A percentile compares a stretch with the other conserved stretches of the same genome.
phyloP scores from a whole-genome alignment of 2,113 vertebrate species.

The Percopsis transmontana region DNA sequence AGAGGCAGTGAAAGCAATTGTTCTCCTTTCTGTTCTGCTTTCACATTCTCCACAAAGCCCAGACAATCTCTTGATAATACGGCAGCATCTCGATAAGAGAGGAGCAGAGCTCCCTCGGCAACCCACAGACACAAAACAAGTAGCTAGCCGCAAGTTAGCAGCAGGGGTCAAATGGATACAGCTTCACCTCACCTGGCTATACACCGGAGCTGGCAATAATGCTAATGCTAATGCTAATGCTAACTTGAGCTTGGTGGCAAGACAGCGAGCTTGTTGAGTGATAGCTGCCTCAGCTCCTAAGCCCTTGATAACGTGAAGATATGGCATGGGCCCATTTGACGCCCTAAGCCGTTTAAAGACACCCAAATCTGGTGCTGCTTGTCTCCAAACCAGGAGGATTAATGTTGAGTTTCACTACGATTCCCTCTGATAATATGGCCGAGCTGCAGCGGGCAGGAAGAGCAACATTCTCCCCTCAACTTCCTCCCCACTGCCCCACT shows the following conservation, averaged over 20 bases:
- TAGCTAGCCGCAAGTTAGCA: conserved; percentile 13
- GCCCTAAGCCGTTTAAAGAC: conserved; percentile 66
- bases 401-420: conserved; percentile 61
- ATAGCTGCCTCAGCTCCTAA: conserved; percentile 61
- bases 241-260: conserved; percentile 37
- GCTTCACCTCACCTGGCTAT: conserved; percentile 36
- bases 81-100: conserved; percentile 49
- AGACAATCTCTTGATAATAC: conserved; percentile 59
- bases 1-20: conserved; percentile 44
- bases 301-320: conserved; percentile 58
- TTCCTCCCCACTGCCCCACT: conserved; percentile 6
- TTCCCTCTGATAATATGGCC: conserved; percentile 61
- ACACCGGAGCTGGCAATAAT: conserved; percentile 39
- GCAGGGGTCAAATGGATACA: conserved; percentile 33
- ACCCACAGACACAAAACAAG: conserved; percentile 12
- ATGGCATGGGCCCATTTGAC: conserved; percentile 59
- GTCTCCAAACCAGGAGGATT: conserved; percentile 70
- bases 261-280: conserved; percentile 47
- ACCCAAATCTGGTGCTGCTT: conserved; percentile 59
- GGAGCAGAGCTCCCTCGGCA: conserved; percentile 30
- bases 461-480: not conserved
- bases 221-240: conserved; percentile 29
- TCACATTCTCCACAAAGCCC: conserved; percentile 59
- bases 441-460: conserved; percentile 37
- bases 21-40: conserved; percentile 52